Percentiles rank a stretch among this genome's conserved stretches.
Conservation (phyloP, 1,140 invertebrate species). For the Diuraphis noxia region DNA sequence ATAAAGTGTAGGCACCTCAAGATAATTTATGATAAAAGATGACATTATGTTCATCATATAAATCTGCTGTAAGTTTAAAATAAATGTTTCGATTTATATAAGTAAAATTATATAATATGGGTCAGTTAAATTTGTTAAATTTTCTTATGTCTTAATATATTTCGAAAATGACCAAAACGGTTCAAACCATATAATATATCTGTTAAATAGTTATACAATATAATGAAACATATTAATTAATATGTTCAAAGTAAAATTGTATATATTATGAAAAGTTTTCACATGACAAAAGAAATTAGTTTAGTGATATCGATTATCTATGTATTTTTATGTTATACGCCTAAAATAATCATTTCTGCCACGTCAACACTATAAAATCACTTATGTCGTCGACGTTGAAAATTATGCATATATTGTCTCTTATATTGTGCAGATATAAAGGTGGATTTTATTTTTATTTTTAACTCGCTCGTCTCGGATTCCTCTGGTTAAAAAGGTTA, state of each 20-base stretch:
- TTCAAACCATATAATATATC: not conserved
- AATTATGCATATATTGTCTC: not conserved
- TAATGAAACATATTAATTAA: no score
- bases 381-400: not conserved
- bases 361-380: not conserved
- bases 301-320: not conserved
- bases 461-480: not conserved
- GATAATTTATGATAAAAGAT: no score
- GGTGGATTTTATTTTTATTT: not conserved
- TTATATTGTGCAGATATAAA: not conserved
- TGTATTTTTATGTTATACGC: not conserved
- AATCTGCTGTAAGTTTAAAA: no score
- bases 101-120: not conserved
- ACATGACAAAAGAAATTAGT: not conserved
- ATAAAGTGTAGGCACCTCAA: no score
- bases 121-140: not conserved
- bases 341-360: not conserved
- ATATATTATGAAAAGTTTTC: not conserved
- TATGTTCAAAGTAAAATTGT: no score
- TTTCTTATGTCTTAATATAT: not conserved
- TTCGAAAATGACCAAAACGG: not conserved
- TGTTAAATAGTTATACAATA: no score
- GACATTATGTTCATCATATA: no score
- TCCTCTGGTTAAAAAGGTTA: slow-evolving; percentile 9
- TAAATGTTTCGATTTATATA: no score